Percentiles rank a stretch among this genome's conserved stretches.
These are phyloP conservation scores for Merluccius polli DNA, from an alignment of 2,797 vertebrate species.

Conservation along the genomic window DNA sequence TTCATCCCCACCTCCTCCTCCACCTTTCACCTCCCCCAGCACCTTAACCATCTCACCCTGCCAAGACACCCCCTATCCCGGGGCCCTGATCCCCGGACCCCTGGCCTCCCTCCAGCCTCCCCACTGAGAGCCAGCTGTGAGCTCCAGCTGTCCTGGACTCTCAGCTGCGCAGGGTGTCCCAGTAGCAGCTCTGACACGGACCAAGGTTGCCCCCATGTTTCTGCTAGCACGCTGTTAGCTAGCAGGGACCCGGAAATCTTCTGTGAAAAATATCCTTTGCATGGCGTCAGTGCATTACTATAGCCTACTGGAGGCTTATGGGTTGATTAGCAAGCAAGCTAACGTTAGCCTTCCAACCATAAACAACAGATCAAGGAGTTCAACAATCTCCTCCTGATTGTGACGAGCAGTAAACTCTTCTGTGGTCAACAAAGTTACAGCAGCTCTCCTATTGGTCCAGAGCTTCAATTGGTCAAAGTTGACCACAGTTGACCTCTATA, in stretches of 20 bases:
- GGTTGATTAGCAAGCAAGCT: neutral
- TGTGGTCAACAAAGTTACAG: neutral
- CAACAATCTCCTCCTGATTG: neutral
- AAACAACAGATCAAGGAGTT: neutral
- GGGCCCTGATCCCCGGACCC: slow-evolving; percentile 9
- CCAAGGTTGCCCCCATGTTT: neutral
- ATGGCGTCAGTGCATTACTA: neutral
- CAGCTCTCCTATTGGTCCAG: neutral
- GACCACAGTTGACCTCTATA: too few species aligned
- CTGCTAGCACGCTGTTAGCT: neutral
- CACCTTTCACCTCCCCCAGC: slow-evolving; percentile 41
- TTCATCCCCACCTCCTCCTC: too few species aligned
- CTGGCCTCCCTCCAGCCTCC: slow-evolving; percentile 53
- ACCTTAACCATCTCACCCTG: slow-evolving; percentile 50
- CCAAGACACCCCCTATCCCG: slow-evolving; percentile 53
- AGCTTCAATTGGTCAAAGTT: too few species aligned
- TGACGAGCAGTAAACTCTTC: neutral
- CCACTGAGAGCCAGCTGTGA: slow-evolving; percentile 48
- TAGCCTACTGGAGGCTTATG: neutral
- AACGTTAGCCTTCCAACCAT: neutral
- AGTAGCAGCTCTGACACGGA: slow-evolving; percentile 20
- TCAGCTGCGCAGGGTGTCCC: slow-evolving; percentile 59
- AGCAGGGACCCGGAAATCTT: neutral
- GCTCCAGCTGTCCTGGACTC: slow-evolving; percentile 46
- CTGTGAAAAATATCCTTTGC: neutral